Conservation (phyloP, 2,888 invertebrate species). For the Unio pictorum region DNA sequence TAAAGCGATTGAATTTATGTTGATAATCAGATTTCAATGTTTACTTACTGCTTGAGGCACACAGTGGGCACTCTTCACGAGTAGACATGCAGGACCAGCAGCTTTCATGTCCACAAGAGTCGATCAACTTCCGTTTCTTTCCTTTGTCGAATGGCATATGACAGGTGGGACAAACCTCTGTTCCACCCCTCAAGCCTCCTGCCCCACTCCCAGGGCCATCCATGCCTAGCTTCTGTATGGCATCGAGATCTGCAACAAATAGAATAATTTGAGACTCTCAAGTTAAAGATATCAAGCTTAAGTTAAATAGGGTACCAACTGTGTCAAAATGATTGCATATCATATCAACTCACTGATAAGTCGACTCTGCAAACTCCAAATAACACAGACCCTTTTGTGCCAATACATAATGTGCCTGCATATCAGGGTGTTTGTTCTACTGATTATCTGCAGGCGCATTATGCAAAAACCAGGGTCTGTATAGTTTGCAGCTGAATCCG, state of each 20-base stretch:
- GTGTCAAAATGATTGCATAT: too few species aligned
- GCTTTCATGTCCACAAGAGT: constrained; percentile 95
- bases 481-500: too few species aligned
- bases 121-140: constrained; percentile 94
- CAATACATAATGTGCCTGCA: too few species aligned
- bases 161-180: constrained; percentile 70
- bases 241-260: constrained; percentile 56
- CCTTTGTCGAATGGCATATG: constrained; percentile 93
- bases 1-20: constrained; percentile 33
- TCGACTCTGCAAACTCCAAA: too few species aligned
- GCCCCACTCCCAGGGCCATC: constrained; percentile 28
- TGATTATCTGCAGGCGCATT: too few species aligned
- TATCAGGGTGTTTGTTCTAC: too few species aligned
- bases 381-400: too few species aligned
- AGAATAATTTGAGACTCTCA: constrained; percentile 7
- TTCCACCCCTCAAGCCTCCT: constrained; percentile 16
- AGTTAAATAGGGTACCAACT: too few species aligned
- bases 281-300: background rate
- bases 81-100: constrained; percentile 96
- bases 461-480: too few species aligned
- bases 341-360: too few species aligned
- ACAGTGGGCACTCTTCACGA: constrained; percentile 88
- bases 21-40: background rate
- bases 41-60: constrained; percentile 70
- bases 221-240: constrained; percentile 56